Base-by-base conservation (phyloP, 2,888 invertebrate species). In the Neocrepidodera transversa region DNA sequence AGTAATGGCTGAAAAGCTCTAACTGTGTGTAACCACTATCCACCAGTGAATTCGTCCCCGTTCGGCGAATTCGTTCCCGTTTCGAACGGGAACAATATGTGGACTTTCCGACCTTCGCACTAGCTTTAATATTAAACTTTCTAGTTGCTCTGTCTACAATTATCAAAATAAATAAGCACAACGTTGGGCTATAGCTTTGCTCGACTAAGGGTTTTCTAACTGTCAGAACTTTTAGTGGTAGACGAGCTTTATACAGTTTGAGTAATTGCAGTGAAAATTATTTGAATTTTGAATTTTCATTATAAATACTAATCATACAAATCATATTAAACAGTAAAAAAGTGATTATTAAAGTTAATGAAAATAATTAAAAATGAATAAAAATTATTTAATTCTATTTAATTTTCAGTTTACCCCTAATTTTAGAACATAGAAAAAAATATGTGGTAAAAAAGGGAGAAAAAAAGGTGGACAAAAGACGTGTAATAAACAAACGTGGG, bases 51-150 rank as follows among this genome's bases (percentile, higher is more conserved):
- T 36, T 36, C 45, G 28, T 45, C 28, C 8, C 14, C 2, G 10
- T 28, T 28, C 28, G 28, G 28, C 10, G 10, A 28, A 28, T 28
- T 28, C 28, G 28, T 4, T 28, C 10, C 28, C 10, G 28, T 2
- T 10, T 8, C 6, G 3, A 28, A 28, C 10, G 5, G 28, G 23
- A 49, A 49, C 49, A 49, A 49, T 49, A 49, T 36, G 16, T 26
- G 7, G 35, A 36, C 30, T 11, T 36, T 26, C 26, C 35, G 36
- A 23, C 17, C 23, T 49, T 36, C 5, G 14, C 18, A 35, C 23
- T 1, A n/a, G 35, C 36, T 20, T 49, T 49, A 36, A 49, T 49
- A 49, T 49, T 36, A 49, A 49, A 49, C 49, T 36, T 49, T 35
- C 36, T 14, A 35, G 49, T 49, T 35, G 18, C 18, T 36, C 49